Evolutionary conservation across 2,888 invertebrate genomes (phyloP).

Genomic region (Bembecia ichneumoniformis): DNA sequence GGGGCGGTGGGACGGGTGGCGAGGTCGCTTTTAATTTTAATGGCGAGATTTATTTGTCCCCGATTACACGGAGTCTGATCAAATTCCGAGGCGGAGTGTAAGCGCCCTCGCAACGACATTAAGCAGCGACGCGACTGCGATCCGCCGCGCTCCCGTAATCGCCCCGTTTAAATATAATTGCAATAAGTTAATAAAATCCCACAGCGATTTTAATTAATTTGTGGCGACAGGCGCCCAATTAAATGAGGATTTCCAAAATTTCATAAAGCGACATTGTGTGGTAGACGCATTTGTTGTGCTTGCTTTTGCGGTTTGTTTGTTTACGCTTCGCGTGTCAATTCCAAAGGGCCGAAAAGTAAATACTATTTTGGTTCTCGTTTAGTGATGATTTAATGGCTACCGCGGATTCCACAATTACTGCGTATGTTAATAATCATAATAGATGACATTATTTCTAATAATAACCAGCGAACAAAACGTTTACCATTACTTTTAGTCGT

Average conservation of each 20-base stretch:
- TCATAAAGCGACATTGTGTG: constrained; percentile 36
- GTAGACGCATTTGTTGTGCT: constrained; percentile 32
- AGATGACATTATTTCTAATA: too few relatives aligned
- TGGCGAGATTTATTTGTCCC: constrained; percentile 60
- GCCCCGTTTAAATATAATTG: constrained; percentile 61
- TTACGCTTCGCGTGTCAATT: constrained; percentile 17
- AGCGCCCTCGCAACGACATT: constrained; percentile 37
- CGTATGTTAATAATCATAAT: too few relatives aligned
- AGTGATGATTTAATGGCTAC: constrained; percentile 22
- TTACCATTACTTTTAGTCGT: too few relatives aligned
- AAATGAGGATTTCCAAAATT: constrained; percentile 51
- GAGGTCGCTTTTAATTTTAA: constrained; percentile 57
- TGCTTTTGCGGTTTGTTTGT: constrained; percentile 32
- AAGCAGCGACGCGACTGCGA: constrained; percentile 26
- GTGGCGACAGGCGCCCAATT: constrained; percentile 52
- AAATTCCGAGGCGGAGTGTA: constrained; percentile 41
- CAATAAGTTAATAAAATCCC: constrained; percentile 65
- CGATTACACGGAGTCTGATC: constrained; percentile 55
- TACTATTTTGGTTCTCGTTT: constrained; percentile 28
- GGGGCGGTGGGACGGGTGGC: constrained; percentile 31
- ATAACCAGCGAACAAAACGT: too few relatives aligned
- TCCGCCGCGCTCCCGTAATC: constrained; percentile 37
- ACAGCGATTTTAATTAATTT: constrained; percentile 61
- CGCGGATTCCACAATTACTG: constrained; percentile 9
- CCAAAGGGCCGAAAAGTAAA: constrained; percentile 24